Base-by-base conservation (phyloP, 2,113 vertebrate species). In the Amphiprion ocellaris region DNA sequence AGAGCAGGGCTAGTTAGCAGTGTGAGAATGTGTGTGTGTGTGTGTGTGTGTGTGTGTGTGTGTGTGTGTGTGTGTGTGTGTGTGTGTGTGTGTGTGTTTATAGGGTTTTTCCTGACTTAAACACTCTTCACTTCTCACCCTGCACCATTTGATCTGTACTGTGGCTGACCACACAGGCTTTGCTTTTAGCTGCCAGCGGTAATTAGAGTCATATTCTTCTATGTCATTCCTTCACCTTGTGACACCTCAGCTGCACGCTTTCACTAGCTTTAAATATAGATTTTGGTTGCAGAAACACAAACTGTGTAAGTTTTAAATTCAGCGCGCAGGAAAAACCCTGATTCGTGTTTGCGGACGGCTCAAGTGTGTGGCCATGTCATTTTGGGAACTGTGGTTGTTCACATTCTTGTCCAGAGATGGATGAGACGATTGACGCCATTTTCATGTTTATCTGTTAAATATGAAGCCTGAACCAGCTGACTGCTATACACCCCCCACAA, bases 31-130 rank as follows among this genome's bases (percentile, higher is more conserved):
- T 21, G 21, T 21, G 21, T 21, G 21, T 21, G 21, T 21, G 21
- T 21, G 21, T 21, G 21, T 21, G 21, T 21, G 21, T 21, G 21
- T 21, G 21, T 21, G 21, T 21, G 21, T 21, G 21, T 21, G 21
- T 21, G 21, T 21, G 21, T 21, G 21, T 21, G 21, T 21, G 75
- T 74, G 16, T 49, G 61, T 66, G 58, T 59, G 0, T 44, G 5
- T 62, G 39, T 64, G 50, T 72, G 41, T 64, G 23, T 78, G 39
- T 79, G 28, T 52, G 3, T 41, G 19, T 76, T 46, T 52, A 3
- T 55, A 23, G 2, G n/a, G 44, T 47, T 80, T 67, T 67, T 64
- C 59, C 44, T 72, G 55, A 23, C 5, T 58, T 33, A 49, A 49
- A 66, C 11, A 10, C 37, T 69, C 5, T 7, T 65, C 1, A 1